Evolutionary conservation across 1,140 invertebrate species (phyloP), one percentile per base, ranked within the genome.

Genomic region (Cotesia chilonis): DNA sequence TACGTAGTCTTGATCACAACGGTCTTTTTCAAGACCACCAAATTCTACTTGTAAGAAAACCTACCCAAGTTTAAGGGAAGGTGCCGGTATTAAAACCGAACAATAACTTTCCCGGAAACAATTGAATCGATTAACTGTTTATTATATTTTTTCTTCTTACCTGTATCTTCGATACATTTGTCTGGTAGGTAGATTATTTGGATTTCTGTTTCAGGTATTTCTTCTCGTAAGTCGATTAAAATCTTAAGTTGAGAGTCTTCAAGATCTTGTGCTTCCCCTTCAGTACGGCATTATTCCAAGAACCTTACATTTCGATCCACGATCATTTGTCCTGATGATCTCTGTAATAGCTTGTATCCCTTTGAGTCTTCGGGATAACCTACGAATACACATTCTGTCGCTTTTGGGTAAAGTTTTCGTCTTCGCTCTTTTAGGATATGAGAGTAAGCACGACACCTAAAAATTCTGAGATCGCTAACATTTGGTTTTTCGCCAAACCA

Each of bases 401-500:
- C 54, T 69, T 83, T 84, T 14, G 68, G 12, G 60, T 81, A 77
- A 55, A 73, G 76, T 64, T 82, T 83, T 60, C 67, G 14, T 7
- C 4, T 78, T 60, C 47, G 70, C 69, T 79, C 75, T 66, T 81
- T 78, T 51, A 75, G 76, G 38, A 79, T 72, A 4, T 72, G 73
- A 36, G 68, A 66, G 35, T 70, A 71, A 1, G 65, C 75, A 59
- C 7, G 10, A 60, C 52, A 70, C 14, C 55, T 85, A 79, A 88
- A 87, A 5, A 82, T 74, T 70, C 76, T 74, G 4, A 86, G 55
- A 72, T 85, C 70, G 12, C 60, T 73, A 1, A 87, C 55, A 74
- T 81, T 68, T 20, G 73, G 71, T 54, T 75, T 79, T 47, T 74
- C 64, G 4, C 75, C 74, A 68, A 38, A 72, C 82, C 80, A 84